Percentiles rank a stretch among this genome's conserved stretches.
Conservation (phyloP, 2,113 vertebrate species). For the Gallinago paraguaiae region DNA sequence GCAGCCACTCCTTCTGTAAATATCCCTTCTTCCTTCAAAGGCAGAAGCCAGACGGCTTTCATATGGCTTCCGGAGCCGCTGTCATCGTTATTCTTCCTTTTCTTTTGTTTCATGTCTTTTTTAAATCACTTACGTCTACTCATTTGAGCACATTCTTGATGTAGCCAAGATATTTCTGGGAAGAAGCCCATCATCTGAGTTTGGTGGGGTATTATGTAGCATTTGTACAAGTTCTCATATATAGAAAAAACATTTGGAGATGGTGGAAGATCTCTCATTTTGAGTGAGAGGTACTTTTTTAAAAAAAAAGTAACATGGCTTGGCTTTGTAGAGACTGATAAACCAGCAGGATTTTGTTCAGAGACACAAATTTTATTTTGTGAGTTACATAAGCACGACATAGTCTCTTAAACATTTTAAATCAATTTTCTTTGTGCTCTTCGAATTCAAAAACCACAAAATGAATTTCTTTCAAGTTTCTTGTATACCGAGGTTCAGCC, state of each 20-base stretch:
- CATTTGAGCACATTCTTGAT: neutral
- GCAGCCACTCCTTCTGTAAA: neutral
- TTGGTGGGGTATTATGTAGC: neutral
- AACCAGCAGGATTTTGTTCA: neutral
- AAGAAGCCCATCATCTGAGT: neutral
- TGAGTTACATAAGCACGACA: neutral
- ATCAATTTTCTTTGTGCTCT: slow-evolving; percentile 55
- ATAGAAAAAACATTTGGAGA: neutral
- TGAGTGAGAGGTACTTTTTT: neutral
- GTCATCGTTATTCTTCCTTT: neutral
- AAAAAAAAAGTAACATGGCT: neutral
- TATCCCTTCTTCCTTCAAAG: neutral
- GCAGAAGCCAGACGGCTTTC: neutral
- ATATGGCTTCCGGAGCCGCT: neutral
- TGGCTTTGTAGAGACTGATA: neutral
- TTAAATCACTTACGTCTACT: neutral
- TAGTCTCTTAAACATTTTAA: slow-evolving; percentile 21
- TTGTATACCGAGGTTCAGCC: slow-evolving; percentile 32
- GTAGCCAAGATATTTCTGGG: neutral
- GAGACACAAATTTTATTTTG: neutral
- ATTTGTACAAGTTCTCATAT: neutral
- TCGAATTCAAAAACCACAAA: slow-evolving; percentile 58
- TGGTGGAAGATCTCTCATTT: neutral
- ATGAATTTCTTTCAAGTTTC: slow-evolving; percentile 62
- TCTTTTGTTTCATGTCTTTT: neutral